These are phyloP conservation scores for Steinernema khuongi DNA, from an alignment of 1,140 invertebrate genomes.

Conservation along the genomic window DNA sequence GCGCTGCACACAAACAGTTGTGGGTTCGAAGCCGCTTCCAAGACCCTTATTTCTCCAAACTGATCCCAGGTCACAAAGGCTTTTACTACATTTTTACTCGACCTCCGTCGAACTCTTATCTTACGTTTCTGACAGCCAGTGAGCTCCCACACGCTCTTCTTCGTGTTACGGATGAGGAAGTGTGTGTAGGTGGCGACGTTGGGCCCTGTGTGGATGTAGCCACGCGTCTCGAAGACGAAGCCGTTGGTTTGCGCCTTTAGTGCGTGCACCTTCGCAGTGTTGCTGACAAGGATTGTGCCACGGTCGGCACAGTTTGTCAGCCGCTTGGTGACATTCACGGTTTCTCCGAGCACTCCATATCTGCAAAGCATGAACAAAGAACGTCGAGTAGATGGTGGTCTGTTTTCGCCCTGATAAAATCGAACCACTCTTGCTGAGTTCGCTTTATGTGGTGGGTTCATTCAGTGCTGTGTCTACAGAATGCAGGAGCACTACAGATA, in stretches of 20 bases:
- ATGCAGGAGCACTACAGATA: too few species aligned
- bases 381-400: too few species aligned
- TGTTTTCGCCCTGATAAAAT: too few species aligned
- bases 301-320: conserved; percentile 9
- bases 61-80: too few species aligned
- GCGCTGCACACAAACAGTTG: not conserved
- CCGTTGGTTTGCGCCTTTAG: not conserved
- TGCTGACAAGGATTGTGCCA: conserved; percentile 35
- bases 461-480: too few species aligned
- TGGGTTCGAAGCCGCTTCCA: not conserved
- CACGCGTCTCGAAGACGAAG: conserved; percentile 30
- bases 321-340: conserved; percentile 28
- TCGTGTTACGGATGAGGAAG: conserved; percentile 29
- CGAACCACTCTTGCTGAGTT: too few species aligned
- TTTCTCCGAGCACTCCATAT: conserved; percentile 34
- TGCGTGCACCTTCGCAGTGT: conserved; percentile 30
- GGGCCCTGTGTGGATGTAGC: conserved; percentile 23
- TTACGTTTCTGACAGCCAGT: conserved; percentile 29
- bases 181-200: conserved; percentile 21
- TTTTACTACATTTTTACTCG: not conserved
- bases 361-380: too few species aligned
- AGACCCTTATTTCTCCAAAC: too few species aligned
- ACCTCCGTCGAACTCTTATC: not conserved
- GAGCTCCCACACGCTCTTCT: conserved; percentile 35
- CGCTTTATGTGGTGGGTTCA: too few species aligned